A percentile compares a stretch with the other conserved stretches of the same genome.
phyloP scores from a whole-genome alignment of 2,888 invertebrate species.

The Linnaemya vulpina region DNA sequence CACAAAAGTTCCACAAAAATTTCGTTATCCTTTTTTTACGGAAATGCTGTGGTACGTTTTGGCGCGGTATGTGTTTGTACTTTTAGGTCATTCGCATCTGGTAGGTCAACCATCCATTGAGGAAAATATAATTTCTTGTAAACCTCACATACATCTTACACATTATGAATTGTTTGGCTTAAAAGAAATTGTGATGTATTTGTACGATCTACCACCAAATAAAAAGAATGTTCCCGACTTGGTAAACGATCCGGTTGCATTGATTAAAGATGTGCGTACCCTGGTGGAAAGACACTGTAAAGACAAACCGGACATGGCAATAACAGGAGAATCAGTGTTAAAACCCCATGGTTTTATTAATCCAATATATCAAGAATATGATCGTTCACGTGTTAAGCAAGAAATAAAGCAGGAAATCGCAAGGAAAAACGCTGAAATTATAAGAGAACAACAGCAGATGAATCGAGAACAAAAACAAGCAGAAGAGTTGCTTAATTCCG shows the following conservation, averaged over 20 bases:
- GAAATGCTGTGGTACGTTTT: conserved; percentile 99
- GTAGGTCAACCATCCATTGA: conserved; percentile 82
- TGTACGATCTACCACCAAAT: conserved; percentile 93
- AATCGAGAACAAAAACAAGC: conserved; percentile 76
- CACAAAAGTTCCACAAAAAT: conserved; percentile 98
- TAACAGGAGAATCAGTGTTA: conserved; percentile 92
- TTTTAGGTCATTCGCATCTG: conserved; percentile 92
- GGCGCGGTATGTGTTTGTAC: conserved; percentile 94
- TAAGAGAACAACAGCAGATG: conserved; percentile 78
- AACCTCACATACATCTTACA: conserved; percentile 88
- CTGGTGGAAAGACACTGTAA: conserved; percentile 94
- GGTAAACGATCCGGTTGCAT: conserved; percentile 93
- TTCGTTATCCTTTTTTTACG: conserved; percentile 98
- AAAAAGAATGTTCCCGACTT: conserved; percentile 96
- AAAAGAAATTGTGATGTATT: conserved; percentile 95
- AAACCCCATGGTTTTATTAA: conserved; percentile 79
- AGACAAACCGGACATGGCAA: conserved; percentile 91
- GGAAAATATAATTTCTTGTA: conserved; percentile 78
- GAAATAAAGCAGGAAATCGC: conserved; percentile 81
- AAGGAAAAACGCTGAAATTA: conserved; percentile 79
- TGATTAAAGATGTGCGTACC: conserved; percentile 94
- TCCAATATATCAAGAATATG: conserved; percentile 77
- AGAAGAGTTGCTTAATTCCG: conserved; percentile 71
- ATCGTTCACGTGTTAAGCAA: conserved; percentile 80
- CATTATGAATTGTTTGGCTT: conserved; percentile 91